Evolutionary conservation across 2,113 vertebrate species (phyloP).

Genomic region (Aramus guarauna): DNA sequence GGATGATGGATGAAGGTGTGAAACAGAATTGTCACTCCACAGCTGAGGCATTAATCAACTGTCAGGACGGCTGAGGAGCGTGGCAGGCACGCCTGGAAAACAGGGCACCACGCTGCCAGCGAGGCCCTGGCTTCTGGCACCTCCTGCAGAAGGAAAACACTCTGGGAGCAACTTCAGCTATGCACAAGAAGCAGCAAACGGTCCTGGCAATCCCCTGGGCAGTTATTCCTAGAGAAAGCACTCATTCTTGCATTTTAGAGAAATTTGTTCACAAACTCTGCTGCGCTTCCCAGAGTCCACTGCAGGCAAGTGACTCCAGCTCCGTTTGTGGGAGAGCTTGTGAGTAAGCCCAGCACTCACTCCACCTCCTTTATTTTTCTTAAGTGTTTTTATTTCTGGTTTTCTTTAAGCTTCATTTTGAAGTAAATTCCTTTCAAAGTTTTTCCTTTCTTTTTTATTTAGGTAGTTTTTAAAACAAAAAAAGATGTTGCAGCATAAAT

Average conservation of each 20-base stretch:
- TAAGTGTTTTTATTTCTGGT: background rate
- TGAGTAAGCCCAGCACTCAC: fast-evolving
- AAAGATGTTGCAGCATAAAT: background rate
- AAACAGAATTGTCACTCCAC: conserved; percentile 55
- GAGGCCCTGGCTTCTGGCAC: background rate
- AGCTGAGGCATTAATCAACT: conserved; percentile 62
- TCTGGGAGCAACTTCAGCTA: background rate
- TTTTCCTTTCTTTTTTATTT: background rate
- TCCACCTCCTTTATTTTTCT: background rate
- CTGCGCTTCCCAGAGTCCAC: background rate
- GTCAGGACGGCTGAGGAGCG: conserved; percentile 30
- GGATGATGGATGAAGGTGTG: conserved; percentile 68
- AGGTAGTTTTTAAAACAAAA: background rate
- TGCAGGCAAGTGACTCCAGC: background rate
- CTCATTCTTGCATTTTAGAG: background rate
- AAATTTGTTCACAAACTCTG: background rate
- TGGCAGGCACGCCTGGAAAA: background rate
- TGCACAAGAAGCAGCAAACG: background rate
- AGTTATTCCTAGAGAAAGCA: background rate
- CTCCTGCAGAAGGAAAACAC: background rate
- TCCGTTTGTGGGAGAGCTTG: background rate
- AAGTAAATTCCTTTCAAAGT: background rate
- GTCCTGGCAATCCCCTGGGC: background rate
- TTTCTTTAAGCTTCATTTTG: background rate
- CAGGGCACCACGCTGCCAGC: background rate